Evolutionary conservation across 2,888 invertebrate genomes (phyloP), one percentile per base, ranked within the genome.

Genomic region (Leptopterna dolabrata): DNA sequence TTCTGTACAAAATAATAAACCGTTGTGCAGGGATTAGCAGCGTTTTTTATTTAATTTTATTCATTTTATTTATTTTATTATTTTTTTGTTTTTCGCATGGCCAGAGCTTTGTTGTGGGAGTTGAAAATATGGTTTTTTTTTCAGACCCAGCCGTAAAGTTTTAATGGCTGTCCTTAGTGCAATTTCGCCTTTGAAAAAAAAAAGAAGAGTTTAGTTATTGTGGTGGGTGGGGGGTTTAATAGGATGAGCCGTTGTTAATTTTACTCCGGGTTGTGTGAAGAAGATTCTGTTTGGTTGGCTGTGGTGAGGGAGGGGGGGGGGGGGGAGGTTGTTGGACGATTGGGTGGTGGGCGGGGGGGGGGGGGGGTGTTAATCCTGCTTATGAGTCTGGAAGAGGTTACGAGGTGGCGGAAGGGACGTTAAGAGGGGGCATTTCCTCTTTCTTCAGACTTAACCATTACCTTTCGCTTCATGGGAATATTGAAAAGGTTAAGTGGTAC

Each of bases 401-500:
- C 0, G 63, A 11, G 63, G 63, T 0, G 24, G 0, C 13, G n/a
- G 19, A 55, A 19, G 55, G 63, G 36, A 36, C 2, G 63, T 63
- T 24, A 63, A 27, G 63, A 11, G 63, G 24, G 9, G 63, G 63
- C 24, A 63, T 63, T 27, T 24, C n/a, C n/a, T n/a, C 13, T 27
- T 63, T 63, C 63, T 24, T 76, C 76, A 76, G 24, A 76, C 36
- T 19, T n/a, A 36, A 76, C 43, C 41, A 41, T 76, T 76, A 41
- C 76, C 36, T 76, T 19, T n/a, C 24, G 11, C 45, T 82, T 82
- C 82, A 55, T 55, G 63, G 63, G 82, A 55, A 82, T 82, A 82
- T 82, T 82, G 82, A 82, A 82, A 82, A 82, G 82, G 82, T 82
- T 82, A 82, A 82, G 82, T 82, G 82, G 82, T n/a, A 11, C 24